Base-by-base conservation (phyloP, 2,888 invertebrate genomes). In the Papilio demoleus region DNA sequence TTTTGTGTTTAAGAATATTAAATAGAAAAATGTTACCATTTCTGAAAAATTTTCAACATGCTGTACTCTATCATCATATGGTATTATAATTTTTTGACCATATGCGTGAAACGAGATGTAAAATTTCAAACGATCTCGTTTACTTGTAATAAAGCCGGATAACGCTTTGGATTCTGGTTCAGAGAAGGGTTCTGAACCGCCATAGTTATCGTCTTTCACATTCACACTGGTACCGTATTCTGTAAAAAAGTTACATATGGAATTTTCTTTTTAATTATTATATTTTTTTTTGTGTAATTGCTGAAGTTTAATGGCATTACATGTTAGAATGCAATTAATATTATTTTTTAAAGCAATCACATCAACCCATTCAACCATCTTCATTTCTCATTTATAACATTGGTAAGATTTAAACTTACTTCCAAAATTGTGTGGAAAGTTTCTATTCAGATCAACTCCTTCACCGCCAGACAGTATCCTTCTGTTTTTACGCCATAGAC, bases 41-140 rank as follows among this genome's bases (percentile, higher is more conserved):
- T 89, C 88, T 9, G 73, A 71, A 72, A 89, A 93, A 74, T 94
- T 94, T 0, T 80, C 86, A 0, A 93, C 77, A 63, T 89, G 87
- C 11, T 83, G 85, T 0, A 86, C 80, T 0, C 83, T 82, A 60
- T 94, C 93, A 1, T 93, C 92, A 72, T 91, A 94, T 0, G 95
- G 95, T 47, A 94, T 87, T 6, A 95, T 83, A 24, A 95, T 79
- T 53, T 87, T 91, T 75, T 95, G 95, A 0, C 95, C 94, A 72
- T 94, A 95, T 0, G 94, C 93, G 75, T 95, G 95, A 62, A 95
- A 88, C 0, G 94, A 88, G 45, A 96, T 86, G 80, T 95, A 96
- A 45, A 93, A 93, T 64, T 85, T 88, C 1, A 94, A 76, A n/a
- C 86, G 80, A 0, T 79, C 72, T 1, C 70, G 74, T 6, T 79